Percentiles rank a stretch among this genome's conserved stretches.
phyloP scores from a whole-genome alignment of 1,140 invertebrate genomes.

The Achatina immaculata region DNA sequence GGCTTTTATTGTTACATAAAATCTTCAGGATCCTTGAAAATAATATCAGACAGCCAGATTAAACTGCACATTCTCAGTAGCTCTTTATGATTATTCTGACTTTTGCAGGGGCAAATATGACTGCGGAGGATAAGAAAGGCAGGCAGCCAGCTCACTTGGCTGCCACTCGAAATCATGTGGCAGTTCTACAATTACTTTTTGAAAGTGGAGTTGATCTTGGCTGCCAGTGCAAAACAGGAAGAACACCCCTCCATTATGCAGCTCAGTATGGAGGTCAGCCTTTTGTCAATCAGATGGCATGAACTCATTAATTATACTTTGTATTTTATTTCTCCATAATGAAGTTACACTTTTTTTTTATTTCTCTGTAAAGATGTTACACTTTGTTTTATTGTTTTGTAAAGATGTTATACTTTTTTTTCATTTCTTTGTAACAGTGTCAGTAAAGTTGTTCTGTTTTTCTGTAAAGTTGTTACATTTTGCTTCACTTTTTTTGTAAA shows the following conservation, averaged over 20 bases:
- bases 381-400: constrained; percentile 25
- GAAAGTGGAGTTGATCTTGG: constrained; percentile 61
- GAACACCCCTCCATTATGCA: constrained; percentile 65
- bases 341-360: constrained; percentile 11
- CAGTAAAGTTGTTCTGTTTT: too few relatives aligned
- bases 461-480: too few relatives aligned
- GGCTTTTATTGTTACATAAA: too few relatives aligned
- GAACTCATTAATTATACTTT: neutral
- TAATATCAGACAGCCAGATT: too few relatives aligned
- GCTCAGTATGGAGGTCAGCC: constrained; percentile 64
- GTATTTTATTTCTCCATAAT: neutral
- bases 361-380: too few relatives aligned
- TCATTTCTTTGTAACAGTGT: too few relatives aligned
- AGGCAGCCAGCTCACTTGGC: constrained; percentile 63
- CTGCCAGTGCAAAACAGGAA: constrained; percentile 55
- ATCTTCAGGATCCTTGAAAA: too few relatives aligned
- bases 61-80: too few relatives aligned
- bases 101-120: constrained; percentile 63
- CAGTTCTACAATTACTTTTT: constrained; percentile 60
- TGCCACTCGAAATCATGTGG: constrained; percentile 62
- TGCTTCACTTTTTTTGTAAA: too few relatives aligned
- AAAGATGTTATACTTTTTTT: too few relatives aligned
- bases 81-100: too few relatives aligned
- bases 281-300: neutral
- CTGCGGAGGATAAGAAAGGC: constrained; percentile 57